phyloP scores from a whole-genome alignment of 35 echinoderm and acorn worm genomes.

The Apostichopus parvimensis region DNA sequence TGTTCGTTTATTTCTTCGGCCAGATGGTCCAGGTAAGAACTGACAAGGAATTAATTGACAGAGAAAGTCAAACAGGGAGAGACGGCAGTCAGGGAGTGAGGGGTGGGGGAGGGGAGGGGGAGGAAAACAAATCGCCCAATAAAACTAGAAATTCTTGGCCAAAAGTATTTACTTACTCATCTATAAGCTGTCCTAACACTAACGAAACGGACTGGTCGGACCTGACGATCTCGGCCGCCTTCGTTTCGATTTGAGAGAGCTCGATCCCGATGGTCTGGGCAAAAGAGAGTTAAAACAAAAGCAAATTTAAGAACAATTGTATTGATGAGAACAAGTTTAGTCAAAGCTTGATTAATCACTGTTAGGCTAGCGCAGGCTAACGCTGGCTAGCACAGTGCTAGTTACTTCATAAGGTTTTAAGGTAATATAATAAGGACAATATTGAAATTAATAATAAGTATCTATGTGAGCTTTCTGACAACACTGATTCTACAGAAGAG shows the following conservation, averaged over 20 bases:
- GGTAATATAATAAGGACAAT: neutral
- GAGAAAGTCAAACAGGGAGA: neutral
- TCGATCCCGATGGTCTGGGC: conserved; percentile 83
- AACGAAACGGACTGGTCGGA: conserved; percentile 53
- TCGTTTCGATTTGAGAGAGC: conserved; percentile 78
- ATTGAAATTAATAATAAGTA: too few relatives aligned
- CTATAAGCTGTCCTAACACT: conserved; percentile 85
- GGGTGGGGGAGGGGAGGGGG: neutral
- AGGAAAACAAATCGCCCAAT: neutral
- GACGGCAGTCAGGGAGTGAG: neutral
- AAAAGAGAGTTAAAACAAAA: neutral
- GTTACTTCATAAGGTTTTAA: too few relatives aligned
- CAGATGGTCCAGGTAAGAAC: conserved; percentile 82
- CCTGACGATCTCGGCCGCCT: conserved; percentile 87
- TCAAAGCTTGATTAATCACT: too few relatives aligned
- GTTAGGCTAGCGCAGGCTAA: too few relatives aligned
- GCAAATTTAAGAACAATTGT: neutral
- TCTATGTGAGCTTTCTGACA: too few relatives aligned
- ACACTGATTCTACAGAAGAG: too few relatives aligned
- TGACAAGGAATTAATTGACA: neutral
- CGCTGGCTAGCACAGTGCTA: too few relatives aligned
- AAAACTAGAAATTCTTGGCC: neutral
- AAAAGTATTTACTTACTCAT: conserved; percentile 62
- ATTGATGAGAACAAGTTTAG: neutral
- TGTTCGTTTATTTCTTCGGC: conserved; percentile 95